Percentiles rank a stretch among this genome's conserved stretches.
These are phyloP conservation scores for Ganaspis sp. DNA, from an alignment of 1,140 invertebrate species.

Conservation along the genomic window DNA sequence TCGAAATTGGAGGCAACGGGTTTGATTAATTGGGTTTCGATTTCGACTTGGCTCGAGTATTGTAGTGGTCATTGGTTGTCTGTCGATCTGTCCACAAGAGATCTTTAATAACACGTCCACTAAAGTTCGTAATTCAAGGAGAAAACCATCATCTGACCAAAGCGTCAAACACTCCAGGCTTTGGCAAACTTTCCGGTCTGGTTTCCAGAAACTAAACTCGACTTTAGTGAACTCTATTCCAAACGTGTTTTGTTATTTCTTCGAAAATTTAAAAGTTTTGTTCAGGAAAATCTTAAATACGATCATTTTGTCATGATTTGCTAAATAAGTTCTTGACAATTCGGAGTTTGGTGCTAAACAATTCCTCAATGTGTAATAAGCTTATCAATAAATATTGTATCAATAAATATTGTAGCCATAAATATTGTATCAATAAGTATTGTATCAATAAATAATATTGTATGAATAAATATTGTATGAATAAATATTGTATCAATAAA, in stretches of 20 bases:
- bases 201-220: conserved; percentile 21
- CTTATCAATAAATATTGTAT: no score
- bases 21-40: no score
- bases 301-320: neutral
- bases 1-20: neutral
- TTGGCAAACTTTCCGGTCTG: neutral
- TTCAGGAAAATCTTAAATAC: neutral
- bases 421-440: no score
- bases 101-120: conserved; percentile 66
- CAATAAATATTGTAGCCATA: no score
- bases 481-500: no score
- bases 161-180: conserved; percentile 15
- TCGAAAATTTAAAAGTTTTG: no score
- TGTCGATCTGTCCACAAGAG: conserved; percentile 45
- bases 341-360: no score
- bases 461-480: no score
- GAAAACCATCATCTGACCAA: conserved; percentile 28
- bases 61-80: conserved; percentile 37
- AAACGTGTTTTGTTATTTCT: neutral
- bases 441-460: no score
- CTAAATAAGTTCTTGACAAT: no score
- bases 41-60: neutral
- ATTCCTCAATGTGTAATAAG: no score
- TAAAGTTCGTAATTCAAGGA: conserved; percentile 46
- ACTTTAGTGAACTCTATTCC: neutral